These are phyloP conservation scores for Megalurothrips usitatus DNA, from an alignment of 2,888 invertebrate species.

Conservation along the genomic window DNA sequence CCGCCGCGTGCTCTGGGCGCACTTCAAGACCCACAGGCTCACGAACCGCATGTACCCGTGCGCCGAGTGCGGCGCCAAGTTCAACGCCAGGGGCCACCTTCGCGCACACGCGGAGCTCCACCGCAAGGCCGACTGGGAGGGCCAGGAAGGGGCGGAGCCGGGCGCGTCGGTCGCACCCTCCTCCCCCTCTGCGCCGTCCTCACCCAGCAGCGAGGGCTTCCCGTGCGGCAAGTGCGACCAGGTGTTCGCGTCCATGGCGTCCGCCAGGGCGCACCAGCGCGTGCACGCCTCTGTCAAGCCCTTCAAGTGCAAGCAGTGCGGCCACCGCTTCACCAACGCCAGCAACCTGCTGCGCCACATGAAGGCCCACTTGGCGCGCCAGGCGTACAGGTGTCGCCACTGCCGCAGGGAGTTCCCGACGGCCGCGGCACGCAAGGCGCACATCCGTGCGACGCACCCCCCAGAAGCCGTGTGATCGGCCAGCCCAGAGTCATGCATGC, in stretches of 20 bases:
- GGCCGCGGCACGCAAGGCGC: not conserved
- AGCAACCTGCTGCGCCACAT: not conserved
- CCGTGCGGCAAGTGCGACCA: not conserved
- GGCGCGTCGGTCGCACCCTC: too few relatives aligned
- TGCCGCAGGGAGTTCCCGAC: not conserved
- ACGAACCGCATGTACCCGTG: not conserved
- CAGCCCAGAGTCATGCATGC: too few relatives aligned
- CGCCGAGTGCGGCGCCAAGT: not conserved
- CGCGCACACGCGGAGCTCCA: not conserved
- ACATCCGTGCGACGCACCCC: not conserved
- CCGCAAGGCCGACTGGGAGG: not conserved
- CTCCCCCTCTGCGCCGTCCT: too few relatives aligned
- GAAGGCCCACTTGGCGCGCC: not conserved
- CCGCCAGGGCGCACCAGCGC: not conserved
- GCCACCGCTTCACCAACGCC: not conserved
- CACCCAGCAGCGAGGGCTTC: not conserved
- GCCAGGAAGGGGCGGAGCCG: too few relatives aligned
- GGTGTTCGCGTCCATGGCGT: not conserved
- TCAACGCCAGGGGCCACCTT: not conserved
- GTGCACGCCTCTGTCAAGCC: not conserved
- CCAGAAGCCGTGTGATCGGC: not conserved
- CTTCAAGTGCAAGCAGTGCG: not conserved
- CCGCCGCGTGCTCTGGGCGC: slow-evolving; percentile 6
- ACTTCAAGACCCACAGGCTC: not conserved
- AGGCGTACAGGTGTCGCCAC: not conserved